Conservation (phyloP, 2,797 vertebrate genomes). For the Otolemur crassicaudatus region DNA sequence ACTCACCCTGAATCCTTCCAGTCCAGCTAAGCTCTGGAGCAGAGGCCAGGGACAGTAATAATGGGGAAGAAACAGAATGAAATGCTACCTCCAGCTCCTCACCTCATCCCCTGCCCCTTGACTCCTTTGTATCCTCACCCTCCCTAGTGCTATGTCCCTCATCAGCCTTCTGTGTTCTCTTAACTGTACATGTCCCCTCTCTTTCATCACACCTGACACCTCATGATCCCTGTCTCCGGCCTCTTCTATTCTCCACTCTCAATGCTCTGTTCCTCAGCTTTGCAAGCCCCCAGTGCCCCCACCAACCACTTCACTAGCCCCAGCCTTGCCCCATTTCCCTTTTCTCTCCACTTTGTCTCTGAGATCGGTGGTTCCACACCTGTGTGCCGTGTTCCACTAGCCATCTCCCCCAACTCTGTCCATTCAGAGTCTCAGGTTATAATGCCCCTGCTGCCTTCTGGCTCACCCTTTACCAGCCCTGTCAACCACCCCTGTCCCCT, state of each 20-base stretch:
- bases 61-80: constrained; percentile 7
- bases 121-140: background rate
- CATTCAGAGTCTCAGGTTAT: background rate
- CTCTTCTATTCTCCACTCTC: background rate
- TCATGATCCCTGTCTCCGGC: background rate
- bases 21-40: background rate
- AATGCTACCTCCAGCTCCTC: background rate
- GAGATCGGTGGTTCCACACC: background rate
- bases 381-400: background rate
- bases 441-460: background rate
- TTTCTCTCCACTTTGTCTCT: background rate
- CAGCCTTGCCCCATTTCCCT: background rate
- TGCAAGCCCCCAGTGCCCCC: background rate
- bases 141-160: background rate
- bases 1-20: background rate
- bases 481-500: constrained; percentile 23
- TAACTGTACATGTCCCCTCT: background rate
- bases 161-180: background rate
- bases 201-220: background rate
- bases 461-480: constrained; percentile 18
- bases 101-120: background rate
- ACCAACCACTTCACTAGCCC: background rate
- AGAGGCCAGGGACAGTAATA: constrained; percentile 20
- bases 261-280: background rate
- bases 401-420: background rate